These are phyloP conservation scores for Seira ritae DNA, from an alignment of 2,888 invertebrate genomes.

Conservation along the genomic window DNA sequence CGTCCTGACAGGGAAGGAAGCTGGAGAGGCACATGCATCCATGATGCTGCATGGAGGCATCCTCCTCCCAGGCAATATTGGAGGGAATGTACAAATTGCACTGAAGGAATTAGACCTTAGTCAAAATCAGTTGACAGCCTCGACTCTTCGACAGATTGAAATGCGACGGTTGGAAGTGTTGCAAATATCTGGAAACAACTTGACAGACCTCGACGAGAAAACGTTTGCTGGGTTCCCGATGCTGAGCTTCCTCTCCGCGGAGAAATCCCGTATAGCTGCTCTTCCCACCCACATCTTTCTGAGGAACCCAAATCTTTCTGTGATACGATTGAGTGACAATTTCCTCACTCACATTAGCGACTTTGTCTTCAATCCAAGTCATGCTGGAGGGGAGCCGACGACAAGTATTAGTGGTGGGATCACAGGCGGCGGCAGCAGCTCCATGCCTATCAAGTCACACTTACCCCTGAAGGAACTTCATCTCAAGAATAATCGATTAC, in stretches of 20 bases:
- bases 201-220: conserved; percentile 82
- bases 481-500: conserved; percentile 84
- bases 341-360: conserved; percentile 82
- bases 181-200: conserved; percentile 87
- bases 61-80: conserved; percentile 32
- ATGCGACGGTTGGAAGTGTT: conserved; percentile 78
- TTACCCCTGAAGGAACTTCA: conserved; percentile 83
- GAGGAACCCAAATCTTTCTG: conserved; percentile 86
- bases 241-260: conserved; percentile 84
- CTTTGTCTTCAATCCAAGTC: conserved; percentile 80
- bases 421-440: conserved; percentile 25
- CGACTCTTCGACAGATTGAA: conserved; percentile 67
- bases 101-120: conserved; percentile 72
- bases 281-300: conserved; percentile 84
- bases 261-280: conserved; percentile 82
- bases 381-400: conserved; percentile 35
- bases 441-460: conserved; percentile 60
- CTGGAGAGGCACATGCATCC: conserved; percentile 41
- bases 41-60: conserved; percentile 49
- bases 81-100: conserved; percentile 61
- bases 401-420: conserved; percentile 36
- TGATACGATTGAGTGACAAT: conserved; percentile 85
- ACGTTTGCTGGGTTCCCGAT: conserved; percentile 88
- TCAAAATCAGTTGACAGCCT: conserved; percentile 68
- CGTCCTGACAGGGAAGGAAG: conserved; percentile 44